Evolutionary conservation across 2,888 invertebrate genomes (phyloP), one percentile per base, ranked within the genome.

Genomic region (Latheticus oryzae): DNA sequence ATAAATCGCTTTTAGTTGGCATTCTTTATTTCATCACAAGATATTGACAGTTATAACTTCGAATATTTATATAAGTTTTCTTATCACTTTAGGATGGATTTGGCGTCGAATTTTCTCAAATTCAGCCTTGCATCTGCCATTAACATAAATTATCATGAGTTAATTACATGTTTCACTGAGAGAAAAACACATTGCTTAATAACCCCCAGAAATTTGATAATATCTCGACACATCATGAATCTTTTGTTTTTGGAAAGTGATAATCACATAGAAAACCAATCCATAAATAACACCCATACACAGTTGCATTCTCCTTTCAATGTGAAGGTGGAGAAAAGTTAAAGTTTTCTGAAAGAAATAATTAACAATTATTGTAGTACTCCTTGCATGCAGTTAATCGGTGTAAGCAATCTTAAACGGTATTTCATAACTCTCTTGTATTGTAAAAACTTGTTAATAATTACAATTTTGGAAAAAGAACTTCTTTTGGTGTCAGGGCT

Each of bases 81-180:
- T 33, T 13, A 33, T 15, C 13, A 15, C 33, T n/a, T 13, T 33
- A 13, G 37, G 50, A n/a, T n/a, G n/a, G n/a, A n/a, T n/a, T n/a
- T n/a, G 32, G 50, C 37, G 24, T 35, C 21, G 23, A 35, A 35
- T 35, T 26, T 37, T 24, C 23, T 15, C 15, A 26, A 11, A 28
- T 5, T 8, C 16, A 16, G 4, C 23, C 50, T 38, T 40, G 40
- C 32, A 51, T 24, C 15, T 13, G 19, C 12, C 32, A 38, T 38
- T 50, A 37, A 50, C 50, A 50, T 51, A 51, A 51, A 51, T 51
- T 51, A 51, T 51, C 30, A 30, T 21, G 40, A 30, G 38, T 51
- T 51, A 51, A 51, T 51, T 51, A 51, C 26, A 51, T 15, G 40
- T 11, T 51, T 26, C 26, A 28, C 8, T n/a, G 28, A n/a, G 7